A percentile compares a stretch with the other conserved stretches of the same genome.
Conservation (phyloP, 2,888 invertebrate genomes). For the Clanis bilineata region DNA sequence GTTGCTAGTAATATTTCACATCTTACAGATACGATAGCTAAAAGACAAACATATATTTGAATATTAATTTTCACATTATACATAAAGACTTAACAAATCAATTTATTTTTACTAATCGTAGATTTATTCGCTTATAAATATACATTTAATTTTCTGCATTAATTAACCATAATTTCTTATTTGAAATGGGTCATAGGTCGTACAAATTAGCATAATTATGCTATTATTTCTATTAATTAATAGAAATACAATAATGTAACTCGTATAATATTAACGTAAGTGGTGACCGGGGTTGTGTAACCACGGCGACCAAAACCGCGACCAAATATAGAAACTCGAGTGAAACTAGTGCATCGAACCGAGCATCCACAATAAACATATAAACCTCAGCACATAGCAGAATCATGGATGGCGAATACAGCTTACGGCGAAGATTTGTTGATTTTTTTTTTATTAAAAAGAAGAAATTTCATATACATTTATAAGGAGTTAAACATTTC, state of each 20-base stretch:
- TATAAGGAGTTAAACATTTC: too few species aligned
- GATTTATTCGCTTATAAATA: not conserved
- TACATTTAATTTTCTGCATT: not conserved
- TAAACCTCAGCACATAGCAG: not conserved
- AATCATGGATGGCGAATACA: not conserved
- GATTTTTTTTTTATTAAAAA: too few species aligned
- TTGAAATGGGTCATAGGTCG: not conserved
- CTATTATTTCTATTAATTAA: too few species aligned
- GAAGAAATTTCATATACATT: too few species aligned
- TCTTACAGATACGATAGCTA: too few species aligned
- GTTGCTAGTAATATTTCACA: too few species aligned
- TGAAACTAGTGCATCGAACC: conserved; percentile 17
- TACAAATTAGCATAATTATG: not conserved
- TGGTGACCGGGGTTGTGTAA: conserved; percentile 9
- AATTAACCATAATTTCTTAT: not conserved
- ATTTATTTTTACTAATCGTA: not conserved
- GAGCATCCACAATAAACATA: conserved; percentile 17
- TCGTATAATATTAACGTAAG: not conserved
- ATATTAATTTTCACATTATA: not conserved
- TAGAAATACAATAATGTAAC: not conserved
- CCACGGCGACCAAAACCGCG: not conserved
- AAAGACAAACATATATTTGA: too few species aligned
- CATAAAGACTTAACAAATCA: not conserved
- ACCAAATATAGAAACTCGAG: conserved; percentile 13
- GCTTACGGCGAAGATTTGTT: not conserved